Conservation (phyloP, 23 tunicate genomes). For the Halocynthia roretzi region DNA sequence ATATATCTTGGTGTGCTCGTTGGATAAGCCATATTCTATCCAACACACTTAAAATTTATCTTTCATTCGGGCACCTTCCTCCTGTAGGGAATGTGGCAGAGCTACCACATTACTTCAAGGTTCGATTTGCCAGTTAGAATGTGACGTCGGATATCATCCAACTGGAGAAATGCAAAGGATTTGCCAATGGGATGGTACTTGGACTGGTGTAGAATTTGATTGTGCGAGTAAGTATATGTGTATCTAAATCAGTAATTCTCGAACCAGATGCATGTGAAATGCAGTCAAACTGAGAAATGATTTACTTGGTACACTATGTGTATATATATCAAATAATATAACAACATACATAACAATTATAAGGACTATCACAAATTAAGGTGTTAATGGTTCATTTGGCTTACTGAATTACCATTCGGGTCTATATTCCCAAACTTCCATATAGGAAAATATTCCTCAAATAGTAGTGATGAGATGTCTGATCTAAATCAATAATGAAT, state of each 20-base stretch:
- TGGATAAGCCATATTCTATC: too few species aligned
- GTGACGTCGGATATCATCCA: constrained; percentile 35
- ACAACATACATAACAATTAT: background rate
- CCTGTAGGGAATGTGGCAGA: constrained; percentile 13
- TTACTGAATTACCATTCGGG: too few species aligned
- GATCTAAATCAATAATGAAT: too few species aligned
- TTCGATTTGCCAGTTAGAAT: constrained; percentile 27
- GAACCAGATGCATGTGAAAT: too few species aligned
- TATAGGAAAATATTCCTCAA: too few species aligned
- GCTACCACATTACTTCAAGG: constrained; percentile 12
- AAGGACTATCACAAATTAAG: too few species aligned
- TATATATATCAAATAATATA: background rate
- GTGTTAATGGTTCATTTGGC: too few species aligned
- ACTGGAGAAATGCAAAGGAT: constrained; percentile 14
- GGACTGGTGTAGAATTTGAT: constrained; percentile 30
- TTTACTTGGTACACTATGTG: background rate
- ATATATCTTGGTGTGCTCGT: too few species aligned
- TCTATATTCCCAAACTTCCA: too few species aligned
- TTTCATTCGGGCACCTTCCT: too few species aligned
- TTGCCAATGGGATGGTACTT: constrained; percentile 65
- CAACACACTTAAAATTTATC: too few species aligned
- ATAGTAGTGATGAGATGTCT: too few species aligned
- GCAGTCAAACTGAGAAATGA: background rate
- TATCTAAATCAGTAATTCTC: background rate
- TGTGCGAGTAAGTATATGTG: constrained; percentile 36